Evolutionary conservation across 2,888 invertebrate species (phyloP).

Genomic region (Oscheius sp.): DNA sequence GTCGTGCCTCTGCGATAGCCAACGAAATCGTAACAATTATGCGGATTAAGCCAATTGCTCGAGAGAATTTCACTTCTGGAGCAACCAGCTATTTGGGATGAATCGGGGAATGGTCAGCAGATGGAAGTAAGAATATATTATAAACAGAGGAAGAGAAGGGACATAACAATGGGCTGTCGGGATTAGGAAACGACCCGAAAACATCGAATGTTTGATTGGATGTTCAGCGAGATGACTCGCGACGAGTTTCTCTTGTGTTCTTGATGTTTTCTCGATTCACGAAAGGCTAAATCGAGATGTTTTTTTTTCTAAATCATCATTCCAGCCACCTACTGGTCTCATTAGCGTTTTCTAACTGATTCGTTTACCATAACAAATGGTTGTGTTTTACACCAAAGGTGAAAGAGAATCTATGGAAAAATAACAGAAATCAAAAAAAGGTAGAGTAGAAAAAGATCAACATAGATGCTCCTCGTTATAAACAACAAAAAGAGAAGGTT

Average conservation of each 20-base stretch:
- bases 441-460: neutral
- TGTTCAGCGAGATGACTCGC: no score
- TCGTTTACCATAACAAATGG: no score
- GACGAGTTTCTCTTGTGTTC: no score
- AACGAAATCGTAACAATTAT: slow-evolving; percentile 27
- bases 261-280: no score
- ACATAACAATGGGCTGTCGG: neutral
- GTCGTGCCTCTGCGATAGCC: slow-evolving; percentile 22
- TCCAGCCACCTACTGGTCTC: no score
- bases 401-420: no score
- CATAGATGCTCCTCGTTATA: neutral
- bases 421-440: neutral
- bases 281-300: no score
- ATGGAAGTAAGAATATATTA: neutral
- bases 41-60: slow-evolving; percentile 23
- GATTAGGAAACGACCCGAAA: neutral
- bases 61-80: neutral
- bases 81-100: neutral
- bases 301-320: no score
- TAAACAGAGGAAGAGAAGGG: neutral
- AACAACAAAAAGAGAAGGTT: neutral
- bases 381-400: no score
- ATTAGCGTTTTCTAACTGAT: no score
- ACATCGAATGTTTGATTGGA: no score
- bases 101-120: neutral